Percentiles rank a stretch among this genome's conserved stretches.
These are phyloP conservation scores for Athalia circularis DNA, from an alignment of 2,888 invertebrate species.

Conservation along the genomic window DNA sequence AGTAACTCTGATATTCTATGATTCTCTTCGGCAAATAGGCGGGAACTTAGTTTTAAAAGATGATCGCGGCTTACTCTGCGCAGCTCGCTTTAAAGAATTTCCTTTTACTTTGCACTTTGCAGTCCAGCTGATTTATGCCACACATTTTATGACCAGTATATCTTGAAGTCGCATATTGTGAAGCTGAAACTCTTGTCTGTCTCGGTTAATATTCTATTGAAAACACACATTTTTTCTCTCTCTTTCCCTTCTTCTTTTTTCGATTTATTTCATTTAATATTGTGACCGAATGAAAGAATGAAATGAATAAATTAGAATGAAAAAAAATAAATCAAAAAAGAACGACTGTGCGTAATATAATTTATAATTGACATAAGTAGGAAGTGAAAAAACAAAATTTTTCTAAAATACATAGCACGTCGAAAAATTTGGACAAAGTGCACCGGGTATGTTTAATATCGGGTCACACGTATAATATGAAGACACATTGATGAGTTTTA, in stretches of 20 bases:
- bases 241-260: neutral
- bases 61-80: no score
- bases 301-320: neutral
- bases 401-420: no score
- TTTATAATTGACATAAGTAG: no score
- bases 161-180: conserved; percentile 22
- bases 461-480: no score
- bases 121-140: conserved; percentile 62
- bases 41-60: no score
- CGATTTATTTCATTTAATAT: neutral
- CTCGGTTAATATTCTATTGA: conserved; percentile 31
- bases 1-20: no score
- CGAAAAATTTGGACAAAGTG: no score
- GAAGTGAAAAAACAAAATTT: no score
- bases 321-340: neutral
- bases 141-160: conserved; percentile 63
- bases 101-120: neutral
- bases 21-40: no score
- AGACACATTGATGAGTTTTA: no score
- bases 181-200: conserved; percentile 12
- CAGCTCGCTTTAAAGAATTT: neutral
- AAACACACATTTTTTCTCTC: conserved; percentile 1
- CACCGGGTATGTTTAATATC: no score
- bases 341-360: no score
- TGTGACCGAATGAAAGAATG: neutral